A percentile compares a stretch with the other conserved stretches of the same genome.
Evolutionary conservation across 2,888 invertebrate genomes (phyloP).

Genomic region (Laspeyria flexula): DNA sequence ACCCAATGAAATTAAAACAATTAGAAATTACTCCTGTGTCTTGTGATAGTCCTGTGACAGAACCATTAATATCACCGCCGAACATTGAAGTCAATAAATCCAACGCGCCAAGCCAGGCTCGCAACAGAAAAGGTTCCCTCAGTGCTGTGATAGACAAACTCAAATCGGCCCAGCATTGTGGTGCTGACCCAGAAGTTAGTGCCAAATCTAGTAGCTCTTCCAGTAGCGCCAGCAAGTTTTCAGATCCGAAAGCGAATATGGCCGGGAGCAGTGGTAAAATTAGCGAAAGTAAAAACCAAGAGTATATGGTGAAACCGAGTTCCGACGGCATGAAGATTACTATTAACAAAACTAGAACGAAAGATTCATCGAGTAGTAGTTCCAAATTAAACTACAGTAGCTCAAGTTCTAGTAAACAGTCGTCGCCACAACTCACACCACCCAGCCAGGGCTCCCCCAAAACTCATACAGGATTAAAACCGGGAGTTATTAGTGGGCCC

Average conservation of each 20-base stretch:
- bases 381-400: constrained; percentile 77
- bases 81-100: constrained; percentile 87
- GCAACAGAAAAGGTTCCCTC: constrained; percentile 91
- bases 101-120: constrained; percentile 86
- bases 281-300: constrained; percentile 88
- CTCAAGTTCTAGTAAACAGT: constrained; percentile 78
- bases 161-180: constrained; percentile 90
- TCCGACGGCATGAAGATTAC: constrained; percentile 96
- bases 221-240: constrained; percentile 72
- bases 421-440: constrained; percentile 77
- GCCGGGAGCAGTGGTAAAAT: constrained; percentile 71
- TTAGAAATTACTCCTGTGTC: constrained; percentile 87
- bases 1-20: constrained; percentile 89
- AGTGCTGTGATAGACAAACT: constrained; percentile 95
- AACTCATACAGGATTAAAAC: constrained; percentile 93
- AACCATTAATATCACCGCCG: constrained; percentile 79
- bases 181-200: constrained; percentile 81
- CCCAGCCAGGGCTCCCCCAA: constrained; percentile 90
- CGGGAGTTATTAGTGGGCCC: constrained; percentile 94
- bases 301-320: constrained; percentile 96
- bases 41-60: constrained; percentile 76
- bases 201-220: constrained; percentile 80
- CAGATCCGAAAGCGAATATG: constrained; percentile 79
- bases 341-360: constrained; percentile 94
- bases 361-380: constrained; percentile 87